Percentiles rank a stretch among this genome's conserved stretches.
Conservation (phyloP, 2,113 vertebrate genomes). For the Elephas maximus region DNA sequence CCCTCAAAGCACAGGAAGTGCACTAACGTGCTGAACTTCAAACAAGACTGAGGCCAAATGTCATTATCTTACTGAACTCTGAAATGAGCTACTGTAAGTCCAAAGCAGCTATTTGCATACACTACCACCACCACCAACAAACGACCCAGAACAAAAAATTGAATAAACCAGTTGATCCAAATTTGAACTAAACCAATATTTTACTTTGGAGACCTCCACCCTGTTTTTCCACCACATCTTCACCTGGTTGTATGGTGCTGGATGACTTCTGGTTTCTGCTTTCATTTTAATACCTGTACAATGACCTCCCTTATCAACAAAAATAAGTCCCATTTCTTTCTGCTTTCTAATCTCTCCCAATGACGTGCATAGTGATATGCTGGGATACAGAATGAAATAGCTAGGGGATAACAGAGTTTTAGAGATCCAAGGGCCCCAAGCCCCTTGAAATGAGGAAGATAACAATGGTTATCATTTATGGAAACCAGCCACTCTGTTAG, state of each 20-base stretch:
- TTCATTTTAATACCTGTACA: neutral
- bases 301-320: neutral
- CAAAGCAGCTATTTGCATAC: neutral
- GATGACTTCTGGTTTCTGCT: neutral
- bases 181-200: neutral
- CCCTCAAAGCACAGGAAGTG: conserved; percentile 21
- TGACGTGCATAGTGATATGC: rapidly evolving
- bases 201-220: neutral
- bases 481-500: neutral
- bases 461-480: neutral
- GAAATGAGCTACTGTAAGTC: neutral
- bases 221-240: neutral
- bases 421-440: neutral
- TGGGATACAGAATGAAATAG: neutral
- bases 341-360: neutral
- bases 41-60: neutral
- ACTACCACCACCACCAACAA: neutral
- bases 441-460: neutral
- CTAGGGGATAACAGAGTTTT: neutral
- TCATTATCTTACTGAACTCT: neutral
- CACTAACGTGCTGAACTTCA: neutral
- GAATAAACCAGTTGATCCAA: neutral
- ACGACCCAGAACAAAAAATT: neutral
- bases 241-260: neutral
- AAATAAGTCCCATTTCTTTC: neutral